Evolutionary conservation across 2,113 vertebrate genomes (phyloP).

Genomic region (Ploceus nigricollis): DNA sequence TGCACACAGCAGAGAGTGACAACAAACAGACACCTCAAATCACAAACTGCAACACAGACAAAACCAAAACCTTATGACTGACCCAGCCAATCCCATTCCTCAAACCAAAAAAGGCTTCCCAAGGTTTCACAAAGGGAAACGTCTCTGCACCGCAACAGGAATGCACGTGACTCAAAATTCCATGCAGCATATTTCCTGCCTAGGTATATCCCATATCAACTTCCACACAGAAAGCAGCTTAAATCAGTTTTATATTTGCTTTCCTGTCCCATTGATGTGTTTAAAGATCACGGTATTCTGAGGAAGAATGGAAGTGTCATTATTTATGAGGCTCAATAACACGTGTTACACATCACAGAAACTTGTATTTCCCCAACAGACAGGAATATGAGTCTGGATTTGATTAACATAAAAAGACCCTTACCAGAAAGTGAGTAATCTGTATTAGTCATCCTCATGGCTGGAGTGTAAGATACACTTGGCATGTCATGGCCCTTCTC

Average conservation of each 20-base stretch:
- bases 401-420: slow-evolving; percentile 55
- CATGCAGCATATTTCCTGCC: neutral
- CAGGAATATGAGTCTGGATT: slow-evolving; percentile 10
- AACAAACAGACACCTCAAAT: neutral
- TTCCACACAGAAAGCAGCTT: neutral
- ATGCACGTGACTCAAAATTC: neutral
- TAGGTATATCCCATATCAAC: neutral
- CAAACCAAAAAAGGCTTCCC: neutral
- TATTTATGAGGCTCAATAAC: neutral
- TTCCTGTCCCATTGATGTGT: neutral
- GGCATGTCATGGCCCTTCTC: slow-evolving; percentile 95
- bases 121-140: neutral
- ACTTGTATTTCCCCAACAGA: neutral
- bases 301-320: neutral
- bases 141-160: neutral
- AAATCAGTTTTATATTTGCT: neutral
- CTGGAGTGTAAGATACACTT: slow-evolving; percentile 93
- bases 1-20: neutral
- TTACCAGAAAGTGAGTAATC: slow-evolving; percentile 97
- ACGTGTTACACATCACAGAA: neutral
- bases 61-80: neutral
- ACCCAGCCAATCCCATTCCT: neutral
- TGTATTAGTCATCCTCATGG: slow-evolving; percentile 90
- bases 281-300: neutral
- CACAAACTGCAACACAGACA: neutral